Percentiles rank a stretch among this genome's conserved stretches.
These are phyloP conservation scores for Heptranchias perlo DNA, from an alignment of 2,113 vertebrate species.

Conservation along the genomic window DNA sequence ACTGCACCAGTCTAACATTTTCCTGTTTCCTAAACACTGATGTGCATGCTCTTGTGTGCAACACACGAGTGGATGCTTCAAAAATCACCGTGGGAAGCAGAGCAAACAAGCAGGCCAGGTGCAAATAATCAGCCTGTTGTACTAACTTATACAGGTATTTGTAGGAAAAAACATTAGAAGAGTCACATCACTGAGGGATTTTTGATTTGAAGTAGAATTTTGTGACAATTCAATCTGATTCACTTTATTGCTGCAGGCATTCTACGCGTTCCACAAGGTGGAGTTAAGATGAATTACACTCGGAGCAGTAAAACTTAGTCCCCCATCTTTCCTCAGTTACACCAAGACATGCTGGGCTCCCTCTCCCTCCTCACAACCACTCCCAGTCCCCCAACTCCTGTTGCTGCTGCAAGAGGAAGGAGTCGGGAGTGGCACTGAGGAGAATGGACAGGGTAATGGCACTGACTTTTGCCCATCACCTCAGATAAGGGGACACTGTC, in stretches of 20 bases:
- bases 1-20: not conserved
- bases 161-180: not conserved
- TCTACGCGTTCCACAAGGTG: not conserved
- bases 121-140: not conserved
- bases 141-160: not conserved
- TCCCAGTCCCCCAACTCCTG: not conserved
- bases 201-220: not conserved
- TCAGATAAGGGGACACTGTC: too few relatives aligned
- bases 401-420: not conserved
- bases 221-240: not conserved
- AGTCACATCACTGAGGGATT: not conserved
- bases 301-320: not conserved
- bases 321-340: not conserved
- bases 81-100: not conserved
- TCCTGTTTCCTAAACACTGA: not conserved
- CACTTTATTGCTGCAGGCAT: not conserved
- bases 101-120: not conserved
- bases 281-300: not conserved
- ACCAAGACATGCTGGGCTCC: not conserved
- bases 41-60: not conserved
- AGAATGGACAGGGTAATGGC: not conserved
- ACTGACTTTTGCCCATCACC: not conserved
- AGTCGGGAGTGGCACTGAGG: not conserved
- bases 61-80: not conserved
- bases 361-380: not conserved